A percentile compares a stretch with the other conserved stretches of the same genome.
Conservation (phyloP, 2,113 vertebrate species). For the Elaphurus davidianus region DNA sequence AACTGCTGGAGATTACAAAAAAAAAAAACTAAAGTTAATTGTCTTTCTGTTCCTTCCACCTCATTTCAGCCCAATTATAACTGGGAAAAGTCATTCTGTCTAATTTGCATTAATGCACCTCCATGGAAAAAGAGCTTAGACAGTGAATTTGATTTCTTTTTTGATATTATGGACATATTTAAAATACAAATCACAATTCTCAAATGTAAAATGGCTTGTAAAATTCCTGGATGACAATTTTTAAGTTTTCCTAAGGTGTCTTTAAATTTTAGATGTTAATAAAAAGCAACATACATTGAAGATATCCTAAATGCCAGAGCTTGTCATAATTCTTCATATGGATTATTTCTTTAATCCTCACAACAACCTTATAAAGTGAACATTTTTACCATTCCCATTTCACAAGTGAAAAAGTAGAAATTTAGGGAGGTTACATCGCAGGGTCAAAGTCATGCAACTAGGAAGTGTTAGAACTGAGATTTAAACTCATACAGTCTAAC, state of each 20-base stretch:
- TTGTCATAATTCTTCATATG: background rate
- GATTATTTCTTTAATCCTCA: background rate
- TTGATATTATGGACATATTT: slow-evolving; percentile 65
- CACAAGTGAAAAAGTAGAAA: background rate
- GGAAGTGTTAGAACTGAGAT: background rate
- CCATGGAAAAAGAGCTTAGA: slow-evolving; percentile 79
- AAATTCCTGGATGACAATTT: slow-evolving; percentile 50
- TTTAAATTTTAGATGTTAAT: slow-evolving; percentile 51
- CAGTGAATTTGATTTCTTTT: slow-evolving; percentile 62
- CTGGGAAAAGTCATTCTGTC: slow-evolving; percentile 83
- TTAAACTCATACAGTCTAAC: background rate
- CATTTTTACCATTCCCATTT: background rate
- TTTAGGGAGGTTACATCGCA: background rate
- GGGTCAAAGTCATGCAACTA: background rate
- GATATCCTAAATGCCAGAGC: background rate
- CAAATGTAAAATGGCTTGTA: slow-evolving; percentile 44
- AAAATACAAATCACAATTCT: slow-evolving; percentile 54
- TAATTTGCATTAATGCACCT: slow-evolving; percentile 84
- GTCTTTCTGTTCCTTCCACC: slow-evolving; percentile 92
- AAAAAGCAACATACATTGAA: background rate
- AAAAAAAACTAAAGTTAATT: slow-evolving; percentile 87
- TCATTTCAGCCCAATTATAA: slow-evolving; percentile 92
- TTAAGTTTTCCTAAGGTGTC: slow-evolving; percentile 22
- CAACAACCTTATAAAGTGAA: background rate
- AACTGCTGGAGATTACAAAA: slow-evolving; percentile 85